Conservation (phyloP, 1,140 invertebrate genomes). For the Dermatophagoides farinae region DNA sequence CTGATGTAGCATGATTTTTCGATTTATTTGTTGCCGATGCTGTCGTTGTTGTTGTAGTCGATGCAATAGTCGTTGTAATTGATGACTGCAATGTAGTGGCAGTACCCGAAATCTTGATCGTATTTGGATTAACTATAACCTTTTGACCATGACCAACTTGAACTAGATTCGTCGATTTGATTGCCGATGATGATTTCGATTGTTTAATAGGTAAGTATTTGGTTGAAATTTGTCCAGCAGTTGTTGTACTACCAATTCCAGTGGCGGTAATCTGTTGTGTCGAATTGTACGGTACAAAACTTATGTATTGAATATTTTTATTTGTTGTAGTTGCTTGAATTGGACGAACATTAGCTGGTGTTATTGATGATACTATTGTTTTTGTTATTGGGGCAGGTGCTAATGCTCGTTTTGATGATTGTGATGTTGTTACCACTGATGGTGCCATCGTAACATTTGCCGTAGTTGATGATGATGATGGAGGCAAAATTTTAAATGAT, state of each 20-base stretch:
- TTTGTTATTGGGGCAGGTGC: background rate
- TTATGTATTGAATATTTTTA: slow-evolving; percentile 4
- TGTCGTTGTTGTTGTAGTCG: background rate
- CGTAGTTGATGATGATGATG: background rate
- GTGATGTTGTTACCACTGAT: background rate
- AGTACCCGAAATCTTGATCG: background rate
- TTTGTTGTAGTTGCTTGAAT: background rate
- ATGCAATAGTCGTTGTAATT: background rate
- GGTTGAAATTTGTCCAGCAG: background rate
- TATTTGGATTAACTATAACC: background rate
- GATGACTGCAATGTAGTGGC: background rate
- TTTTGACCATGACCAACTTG: background rate
- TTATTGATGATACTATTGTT: background rate
- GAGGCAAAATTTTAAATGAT: background rate
- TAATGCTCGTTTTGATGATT: background rate
- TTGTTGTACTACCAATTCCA: background rate
- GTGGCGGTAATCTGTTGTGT: background rate
- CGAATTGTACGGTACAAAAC: background rate
- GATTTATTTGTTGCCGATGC: background rate
- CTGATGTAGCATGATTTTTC: background rate
- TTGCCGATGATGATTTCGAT: background rate
- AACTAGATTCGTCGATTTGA: background rate
- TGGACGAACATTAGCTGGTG: background rate
- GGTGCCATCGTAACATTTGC: background rate
- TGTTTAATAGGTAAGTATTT: background rate